Evolutionary conservation across 2,113 vertebrate genomes (phyloP).

Genomic region (Dicrurus megarhynchus): DNA sequence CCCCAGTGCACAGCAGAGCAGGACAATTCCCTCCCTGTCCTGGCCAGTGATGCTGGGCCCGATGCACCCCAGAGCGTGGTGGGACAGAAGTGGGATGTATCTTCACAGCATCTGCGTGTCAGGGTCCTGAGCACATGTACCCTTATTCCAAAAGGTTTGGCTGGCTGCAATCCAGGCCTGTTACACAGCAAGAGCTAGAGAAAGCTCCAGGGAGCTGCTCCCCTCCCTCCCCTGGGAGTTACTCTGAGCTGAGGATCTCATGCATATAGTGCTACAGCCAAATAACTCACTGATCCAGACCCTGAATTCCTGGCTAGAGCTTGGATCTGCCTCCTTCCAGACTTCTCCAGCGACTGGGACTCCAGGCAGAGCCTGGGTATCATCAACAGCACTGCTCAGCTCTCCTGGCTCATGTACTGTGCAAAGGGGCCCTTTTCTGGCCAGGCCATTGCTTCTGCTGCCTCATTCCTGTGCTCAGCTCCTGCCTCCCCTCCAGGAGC

Average conservation of each 20-base stretch:
- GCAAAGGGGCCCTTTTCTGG: background rate
- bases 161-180: background rate
- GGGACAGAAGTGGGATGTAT: background rate
- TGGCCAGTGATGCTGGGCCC: background rate
- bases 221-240: background rate
- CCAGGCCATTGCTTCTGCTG: background rate
- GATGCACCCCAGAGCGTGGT: accelerated
- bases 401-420: background rate
- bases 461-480: background rate
- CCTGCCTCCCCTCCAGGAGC: background rate
- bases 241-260: background rate
- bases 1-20: background rate
- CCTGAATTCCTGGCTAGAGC: background rate
- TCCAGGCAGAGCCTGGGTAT: background rate
- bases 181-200: background rate
- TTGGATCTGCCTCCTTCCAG: background rate
- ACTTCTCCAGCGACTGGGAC: background rate
- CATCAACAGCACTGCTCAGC: background rate
- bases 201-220: background rate
- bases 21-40: background rate
- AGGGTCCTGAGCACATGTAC: background rate
- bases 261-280: background rate
- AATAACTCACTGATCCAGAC: background rate
- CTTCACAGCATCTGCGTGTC: background rate
- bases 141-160: background rate